These are phyloP conservation scores for Chiridota heheva DNA, from an alignment of 35 echinoderm and acorn worm genomes.

Conservation along the genomic window DNA sequence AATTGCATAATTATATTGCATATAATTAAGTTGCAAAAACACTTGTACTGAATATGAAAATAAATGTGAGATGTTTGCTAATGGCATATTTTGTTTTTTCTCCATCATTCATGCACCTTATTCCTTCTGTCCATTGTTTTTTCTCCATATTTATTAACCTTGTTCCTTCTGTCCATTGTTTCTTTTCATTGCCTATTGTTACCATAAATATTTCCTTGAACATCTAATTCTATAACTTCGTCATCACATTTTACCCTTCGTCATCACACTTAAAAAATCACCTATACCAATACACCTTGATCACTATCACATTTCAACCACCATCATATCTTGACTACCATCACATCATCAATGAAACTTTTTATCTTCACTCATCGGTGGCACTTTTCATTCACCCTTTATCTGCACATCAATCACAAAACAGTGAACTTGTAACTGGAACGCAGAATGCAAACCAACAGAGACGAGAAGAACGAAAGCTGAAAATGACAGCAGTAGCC, in stretches of 20 bases:
- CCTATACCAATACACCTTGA: not conserved
- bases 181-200: too few relatives aligned
- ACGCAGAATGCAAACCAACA: constrained; percentile 58
- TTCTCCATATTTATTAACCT: too few relatives aligned
- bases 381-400: not conserved
- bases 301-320: not conserved
- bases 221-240: too few relatives aligned
- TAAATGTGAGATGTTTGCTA: too few relatives aligned
- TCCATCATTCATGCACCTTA: not conserved
- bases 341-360: not conserved
- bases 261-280: too few relatives aligned
- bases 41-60: too few relatives aligned
- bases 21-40: too few relatives aligned
- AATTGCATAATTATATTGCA: too few relatives aligned
- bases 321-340: not conserved
- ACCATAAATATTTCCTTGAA: too few relatives aligned
- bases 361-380: not conserved
- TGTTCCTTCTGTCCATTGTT: not conserved
- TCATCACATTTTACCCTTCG: too few relatives aligned
- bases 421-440: constrained; percentile 61
- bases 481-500: constrained; percentile 64
- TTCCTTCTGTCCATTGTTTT: not conserved
- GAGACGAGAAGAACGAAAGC: constrained; percentile 62
- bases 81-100: not conserved
- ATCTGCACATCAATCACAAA: not conserved